Base-by-base conservation (phyloP, 2,797 vertebrate species). In the Loriculus beryllinus region DNA sequence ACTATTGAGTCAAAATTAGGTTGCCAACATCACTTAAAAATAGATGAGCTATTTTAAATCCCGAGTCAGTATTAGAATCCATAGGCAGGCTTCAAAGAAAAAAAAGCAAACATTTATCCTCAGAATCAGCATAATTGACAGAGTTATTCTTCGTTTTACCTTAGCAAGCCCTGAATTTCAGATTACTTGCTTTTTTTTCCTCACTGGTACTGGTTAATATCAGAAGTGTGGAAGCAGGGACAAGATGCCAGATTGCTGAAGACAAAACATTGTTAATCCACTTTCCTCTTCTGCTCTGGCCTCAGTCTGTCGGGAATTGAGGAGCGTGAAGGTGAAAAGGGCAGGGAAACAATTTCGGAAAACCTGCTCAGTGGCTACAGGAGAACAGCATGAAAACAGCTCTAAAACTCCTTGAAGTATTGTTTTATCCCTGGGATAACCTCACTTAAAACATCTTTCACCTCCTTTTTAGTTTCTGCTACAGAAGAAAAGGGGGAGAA, bases 21-120 rank as follows among this genome's bases (percentile, higher is more conserved):
- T 82, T 96, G 90, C 85, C 85, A 86, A 62, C 87, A 80, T 52
- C 70, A 57, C 63, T 96, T 94, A 92, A 86, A 95, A 95, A 86
- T 63, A 92, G 70, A 86, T 74, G 37, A 95, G 93, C 28, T 42
- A 82, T 80, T 93, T 88, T 16, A 93, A 91, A 88, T 90, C 85
- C 82, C 77, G 16, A 82, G 56, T 64, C 82, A 88, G 77, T 82
- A 52, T 56, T 63, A 90, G 59, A 88, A 88, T 86, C 87, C 80
- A 88, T 42, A 89, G 84, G 37, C 79, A 91, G 43, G 33, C 79
- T 54, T 82, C 70, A 25, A 15, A 40, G 45, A 74, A 49, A 74
- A 57, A 48, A 33, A 37, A 31, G 28, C 48, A 91, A 92, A 91
- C 4, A 72, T 91, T 93, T 89, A 75, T 80, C 12, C 43, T 88